Evolutionary conservation across 2,888 invertebrate genomes (phyloP), one percentile per base, ranked within the genome.

Genomic region (Perizoma affinitatum): DNA sequence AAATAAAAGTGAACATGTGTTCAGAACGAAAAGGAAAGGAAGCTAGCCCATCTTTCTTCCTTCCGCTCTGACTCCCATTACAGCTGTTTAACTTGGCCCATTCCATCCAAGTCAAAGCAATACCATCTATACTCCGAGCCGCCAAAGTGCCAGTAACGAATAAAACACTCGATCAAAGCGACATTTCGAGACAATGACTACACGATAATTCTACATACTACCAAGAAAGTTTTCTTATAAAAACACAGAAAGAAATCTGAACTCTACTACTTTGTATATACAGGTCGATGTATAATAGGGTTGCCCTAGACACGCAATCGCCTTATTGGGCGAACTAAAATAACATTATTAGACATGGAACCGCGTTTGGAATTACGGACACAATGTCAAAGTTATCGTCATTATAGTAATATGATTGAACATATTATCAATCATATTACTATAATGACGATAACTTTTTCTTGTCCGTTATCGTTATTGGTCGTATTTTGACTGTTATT

Each of bases 321-420:
- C 74, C 76, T 80, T 79, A 82, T 80, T 80, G 80, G 76, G 69
- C 68, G 76, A 76, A 75, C 78, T 78, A 80, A 83, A 82, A 80
- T 83, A 83, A 83, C 82, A 80, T 85, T 87, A 86, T 83, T 83
- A 81, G 74, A 76, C 74, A 76, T 76, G 78, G 79, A 78, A 79
- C 72, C 72, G 74, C 56, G 53, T 68, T 78, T 67, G 72, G 77
- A 81, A 81, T 82, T 81, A 79, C 73, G 78, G 76, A 74, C 76
- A 73, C 70, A 74, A 72, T 73, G 79, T 76, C 77, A n/a, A n/a
- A n/a, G n/a, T n/a, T n/a, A n/a, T n/a, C n/a, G n/a, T n/a, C n/a
- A n/a, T n/a, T n/a, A n/a, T n/a, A n/a, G n/a, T n/a, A n/a, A n/a
- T n/a, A n/a, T n/a, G n/a, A n/a, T n/a, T n/a, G n/a, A n/a, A n/a